These are phyloP conservation scores for Brachionus koreanus DNA, from an alignment of 1,140 invertebrate genomes.

Conservation along the genomic window DNA sequence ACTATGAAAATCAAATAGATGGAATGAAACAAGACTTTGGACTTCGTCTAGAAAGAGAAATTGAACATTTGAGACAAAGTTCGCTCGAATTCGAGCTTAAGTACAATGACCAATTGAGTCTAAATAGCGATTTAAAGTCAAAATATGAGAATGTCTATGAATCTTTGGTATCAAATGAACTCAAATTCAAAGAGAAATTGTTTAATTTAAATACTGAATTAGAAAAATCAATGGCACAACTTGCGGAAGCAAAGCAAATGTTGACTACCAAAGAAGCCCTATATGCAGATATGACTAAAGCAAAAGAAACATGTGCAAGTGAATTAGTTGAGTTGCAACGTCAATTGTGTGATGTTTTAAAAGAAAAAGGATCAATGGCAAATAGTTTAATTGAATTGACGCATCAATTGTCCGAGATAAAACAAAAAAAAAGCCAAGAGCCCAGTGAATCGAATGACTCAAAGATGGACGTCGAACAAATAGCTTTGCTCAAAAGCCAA, in stretches of 20 bases:
- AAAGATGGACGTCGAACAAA: not conserved
- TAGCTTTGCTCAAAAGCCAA: not conserved
- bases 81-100: not conserved
- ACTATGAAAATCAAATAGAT: conserved; percentile 2
- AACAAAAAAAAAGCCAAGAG: not conserved
- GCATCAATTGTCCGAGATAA: not conserved
- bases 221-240: not conserved
- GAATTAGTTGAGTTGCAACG: not conserved
- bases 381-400: not conserved
- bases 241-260: not conserved
- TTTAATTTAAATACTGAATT: conserved; percentile 22
- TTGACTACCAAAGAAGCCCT: not conserved
- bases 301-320: not conserved
- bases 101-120: not conserved
- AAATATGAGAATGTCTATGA: not conserved
- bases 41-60: not conserved
- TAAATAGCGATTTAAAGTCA: not conserved
- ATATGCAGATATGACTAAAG: not conserved
- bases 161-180: conserved; percentile 3
- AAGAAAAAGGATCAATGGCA: not conserved
- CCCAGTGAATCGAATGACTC: not conserved
- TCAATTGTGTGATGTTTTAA: not conserved
- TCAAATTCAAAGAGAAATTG: conserved; percentile 12
- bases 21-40: not conserved
- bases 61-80: not conserved